Percentiles rank a stretch among this genome's conserved stretches.
phyloP scores from a whole-genome alignment of 2,888 invertebrate genomes.

The Cyclophora albipunctata region DNA sequence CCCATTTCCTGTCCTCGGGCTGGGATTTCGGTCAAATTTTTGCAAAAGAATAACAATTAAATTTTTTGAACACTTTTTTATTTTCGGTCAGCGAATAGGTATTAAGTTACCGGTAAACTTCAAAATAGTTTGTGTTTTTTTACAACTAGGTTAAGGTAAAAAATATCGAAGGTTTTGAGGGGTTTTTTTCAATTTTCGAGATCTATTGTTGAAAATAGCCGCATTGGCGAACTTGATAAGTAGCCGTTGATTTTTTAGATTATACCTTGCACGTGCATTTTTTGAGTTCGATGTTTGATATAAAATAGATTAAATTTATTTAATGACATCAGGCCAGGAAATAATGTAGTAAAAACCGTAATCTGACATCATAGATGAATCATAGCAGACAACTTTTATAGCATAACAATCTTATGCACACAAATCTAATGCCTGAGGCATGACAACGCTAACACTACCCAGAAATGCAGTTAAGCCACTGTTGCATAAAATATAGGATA shows the following conservation, averaged over 20 bases:
- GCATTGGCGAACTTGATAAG: constrained; percentile 34
- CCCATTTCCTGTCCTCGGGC: constrained; percentile 67
- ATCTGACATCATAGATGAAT: too few species aligned
- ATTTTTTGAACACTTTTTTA: constrained; percentile 47
- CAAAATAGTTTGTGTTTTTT: constrained; percentile 39
- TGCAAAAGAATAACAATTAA: constrained; percentile 53
- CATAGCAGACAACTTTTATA: too few species aligned
- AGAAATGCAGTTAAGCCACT: too few species aligned
- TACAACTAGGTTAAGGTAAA: constrained; percentile 32
- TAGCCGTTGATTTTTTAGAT: constrained; percentile 32
- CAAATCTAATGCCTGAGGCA: too few species aligned
- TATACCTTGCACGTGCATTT: constrained; percentile 26
- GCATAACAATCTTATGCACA: too few species aligned
- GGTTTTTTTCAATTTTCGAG: constrained; percentile 34
- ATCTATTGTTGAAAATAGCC: constrained; percentile 25
- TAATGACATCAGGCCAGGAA: too few species aligned
- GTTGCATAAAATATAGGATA: too few species aligned
- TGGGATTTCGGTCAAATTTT: constrained; percentile 55
- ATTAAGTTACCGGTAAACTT: constrained; percentile 51
- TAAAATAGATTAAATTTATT: too few species aligned
- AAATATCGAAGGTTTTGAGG: constrained; percentile 27
- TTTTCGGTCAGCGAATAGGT: constrained; percentile 62
- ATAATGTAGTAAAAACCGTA: too few species aligned
- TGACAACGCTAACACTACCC: too few species aligned
- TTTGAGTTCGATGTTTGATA: too few species aligned